Evolutionary conservation across 2,113 vertebrate genomes (phyloP).

Genomic region (Neogobius melanostomus): DNA sequence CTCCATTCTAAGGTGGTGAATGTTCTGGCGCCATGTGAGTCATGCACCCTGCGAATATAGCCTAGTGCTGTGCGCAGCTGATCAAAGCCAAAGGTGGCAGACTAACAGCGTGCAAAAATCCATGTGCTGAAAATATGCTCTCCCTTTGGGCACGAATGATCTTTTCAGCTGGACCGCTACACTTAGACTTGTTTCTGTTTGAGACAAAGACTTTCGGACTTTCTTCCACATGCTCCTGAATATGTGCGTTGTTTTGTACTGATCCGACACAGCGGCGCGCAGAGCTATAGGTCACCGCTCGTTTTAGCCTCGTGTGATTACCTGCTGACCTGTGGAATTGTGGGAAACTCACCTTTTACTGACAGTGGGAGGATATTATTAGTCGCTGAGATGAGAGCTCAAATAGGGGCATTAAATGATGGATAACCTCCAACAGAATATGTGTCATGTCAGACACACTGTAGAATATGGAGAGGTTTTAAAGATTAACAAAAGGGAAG

Average conservation of each 20-base stretch:
- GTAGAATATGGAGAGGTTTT: too few relatives aligned
- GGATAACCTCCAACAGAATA: too few relatives aligned
- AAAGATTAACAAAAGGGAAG: too few relatives aligned
- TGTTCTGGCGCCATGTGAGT: neutral
- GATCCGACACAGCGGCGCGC: neutral
- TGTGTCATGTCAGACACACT: too few relatives aligned
- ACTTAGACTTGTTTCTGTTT: constrained; percentile 5
- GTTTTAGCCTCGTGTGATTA: constrained; percentile 26
- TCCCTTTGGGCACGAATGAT: constrained; percentile 27
- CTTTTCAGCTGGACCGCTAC: constrained; percentile 27
- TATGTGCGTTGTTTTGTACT: neutral
- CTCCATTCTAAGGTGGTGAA: neutral
- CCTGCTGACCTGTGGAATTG: constrained; percentile 13
- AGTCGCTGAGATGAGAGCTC: neutral
- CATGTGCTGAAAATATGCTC: constrained; percentile 16
- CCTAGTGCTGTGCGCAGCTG: neutral
- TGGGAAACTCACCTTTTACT: constrained; percentile 10
- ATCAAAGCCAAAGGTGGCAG: constrained; percentile 5
- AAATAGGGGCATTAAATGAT: too few relatives aligned
- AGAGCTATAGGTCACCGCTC: constrained; percentile 8
- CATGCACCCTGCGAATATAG: neutral
- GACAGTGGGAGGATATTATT: constrained; percentile 25
- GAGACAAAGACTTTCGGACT: constrained; percentile 1
- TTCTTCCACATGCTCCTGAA: too few relatives aligned
- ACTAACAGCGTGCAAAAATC: constrained; percentile 23